Conservation (phyloP, 2,113 vertebrate species). For the Erythrolamprus reginae region DNA sequence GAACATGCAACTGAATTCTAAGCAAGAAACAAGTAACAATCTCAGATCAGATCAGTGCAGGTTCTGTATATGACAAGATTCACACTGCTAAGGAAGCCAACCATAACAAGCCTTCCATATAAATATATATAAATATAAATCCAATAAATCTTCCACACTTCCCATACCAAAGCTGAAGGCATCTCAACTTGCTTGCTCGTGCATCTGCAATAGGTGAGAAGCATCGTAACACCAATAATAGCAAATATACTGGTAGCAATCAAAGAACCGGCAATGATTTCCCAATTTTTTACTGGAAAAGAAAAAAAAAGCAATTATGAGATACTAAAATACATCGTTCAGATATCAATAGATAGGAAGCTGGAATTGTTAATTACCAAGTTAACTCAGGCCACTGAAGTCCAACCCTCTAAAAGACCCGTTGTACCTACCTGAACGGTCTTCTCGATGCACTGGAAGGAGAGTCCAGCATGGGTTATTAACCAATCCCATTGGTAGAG, state of each 20-base stretch:
- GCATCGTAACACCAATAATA: neutral
- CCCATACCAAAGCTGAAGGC: conserved; percentile 48
- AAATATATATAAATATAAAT: too few relatives aligned
- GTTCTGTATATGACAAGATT: neutral
- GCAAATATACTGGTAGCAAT: neutral
- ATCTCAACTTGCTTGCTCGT: conserved; percentile 11
- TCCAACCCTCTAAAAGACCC: neutral
- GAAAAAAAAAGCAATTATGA: neutral
- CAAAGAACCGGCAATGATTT: neutral
- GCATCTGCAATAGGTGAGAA: conserved; percentile 14
- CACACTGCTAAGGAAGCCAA: neutral
- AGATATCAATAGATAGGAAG: neutral
- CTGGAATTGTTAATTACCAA: neutral
- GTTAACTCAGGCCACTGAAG: neutral
- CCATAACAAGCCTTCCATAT: too few relatives aligned
- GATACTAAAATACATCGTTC: neutral
- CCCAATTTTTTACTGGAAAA: conserved; percentile 9
- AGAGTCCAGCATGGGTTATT: too few relatives aligned
- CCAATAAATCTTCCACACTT: neutral
- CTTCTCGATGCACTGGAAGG: too few relatives aligned
- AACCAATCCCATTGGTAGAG: too few relatives aligned
- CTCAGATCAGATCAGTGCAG: neutral
- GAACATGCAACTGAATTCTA: neutral
- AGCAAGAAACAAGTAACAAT: neutral
- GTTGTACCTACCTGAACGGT: too few relatives aligned